Evolutionary conservation across 2,797 vertebrate species (phyloP).

Genomic region (Pagetopsis macropterus): DNA sequence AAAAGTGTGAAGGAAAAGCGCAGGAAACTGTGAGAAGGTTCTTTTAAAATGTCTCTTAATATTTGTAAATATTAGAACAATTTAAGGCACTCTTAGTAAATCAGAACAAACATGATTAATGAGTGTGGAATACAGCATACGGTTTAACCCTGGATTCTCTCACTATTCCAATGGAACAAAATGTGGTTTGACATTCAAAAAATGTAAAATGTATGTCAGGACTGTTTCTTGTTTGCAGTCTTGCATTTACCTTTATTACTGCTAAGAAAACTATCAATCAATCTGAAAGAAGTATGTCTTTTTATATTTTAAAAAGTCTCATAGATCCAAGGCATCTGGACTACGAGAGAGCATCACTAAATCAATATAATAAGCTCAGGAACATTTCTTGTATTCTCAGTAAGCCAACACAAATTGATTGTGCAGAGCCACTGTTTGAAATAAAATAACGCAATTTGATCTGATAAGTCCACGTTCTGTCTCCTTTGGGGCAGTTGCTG

Average conservation of each 20-base stretch:
- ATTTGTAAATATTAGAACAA: constrained; percentile 3
- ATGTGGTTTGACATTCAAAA: neutral
- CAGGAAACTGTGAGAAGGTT: neutral
- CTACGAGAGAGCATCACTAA: neutral
- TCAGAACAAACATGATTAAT: neutral
- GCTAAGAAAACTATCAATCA: neutral
- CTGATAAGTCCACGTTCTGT: neutral
- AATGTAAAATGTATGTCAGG: neutral
- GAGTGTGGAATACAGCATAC: neutral
- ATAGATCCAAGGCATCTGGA: neutral
- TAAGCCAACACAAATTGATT: constrained; percentile 8
- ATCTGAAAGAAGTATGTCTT: neutral
- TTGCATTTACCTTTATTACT: neutral
- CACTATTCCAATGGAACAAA: neutral
- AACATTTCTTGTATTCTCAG: neutral
- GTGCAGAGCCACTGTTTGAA: neutral
- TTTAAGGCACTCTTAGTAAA: neutral
- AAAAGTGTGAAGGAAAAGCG: neutral
- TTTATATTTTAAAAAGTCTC: neutral
- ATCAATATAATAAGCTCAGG: constrained; percentile 7
- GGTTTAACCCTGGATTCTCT: neutral
- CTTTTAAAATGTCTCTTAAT: neutral
- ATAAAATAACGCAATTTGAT: neutral
- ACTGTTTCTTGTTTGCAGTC: neutral
- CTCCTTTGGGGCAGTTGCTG: neutral